phyloP scores from a whole-genome alignment of 2,797 vertebrate genomes.

The Sarcoramphus papa region DNA sequence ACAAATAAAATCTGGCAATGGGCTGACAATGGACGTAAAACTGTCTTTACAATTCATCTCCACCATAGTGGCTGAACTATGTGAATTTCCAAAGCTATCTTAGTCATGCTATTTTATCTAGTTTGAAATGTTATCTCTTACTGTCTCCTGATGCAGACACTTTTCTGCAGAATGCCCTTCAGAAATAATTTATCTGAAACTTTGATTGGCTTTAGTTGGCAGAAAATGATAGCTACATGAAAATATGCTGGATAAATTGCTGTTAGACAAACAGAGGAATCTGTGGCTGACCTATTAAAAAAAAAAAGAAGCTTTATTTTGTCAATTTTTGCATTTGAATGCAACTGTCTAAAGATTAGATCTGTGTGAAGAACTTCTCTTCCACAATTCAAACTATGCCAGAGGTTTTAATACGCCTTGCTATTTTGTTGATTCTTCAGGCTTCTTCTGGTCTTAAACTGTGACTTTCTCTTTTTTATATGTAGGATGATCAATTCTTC shows the following conservation, averaged over 20 bases:
- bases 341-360: neutral
- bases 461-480: neutral
- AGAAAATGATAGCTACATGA: neutral
- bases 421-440: neutral
- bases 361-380: neutral
- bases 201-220: neutral
- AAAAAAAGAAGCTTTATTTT: neutral
- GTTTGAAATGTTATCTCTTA: neutral
- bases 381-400: neutral
- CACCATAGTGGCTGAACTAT: neutral
- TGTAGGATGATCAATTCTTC: neutral
- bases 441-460: neutral
- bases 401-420: neutral
- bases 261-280: neutral
- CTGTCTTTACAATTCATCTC: neutral
- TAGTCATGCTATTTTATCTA: neutral
- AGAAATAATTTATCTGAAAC: neutral
- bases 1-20: neutral
- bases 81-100: neutral
- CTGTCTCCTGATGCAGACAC: neutral
- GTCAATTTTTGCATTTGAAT: neutral
- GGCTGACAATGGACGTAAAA: neutral
- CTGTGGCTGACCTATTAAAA: neutral
- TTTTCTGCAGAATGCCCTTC: neutral
- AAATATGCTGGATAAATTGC: neutral